Percentiles rank a stretch among this genome's conserved stretches.
Conservation (phyloP, 2,888 invertebrate species). For the Eupithecia centaureata region DNA sequence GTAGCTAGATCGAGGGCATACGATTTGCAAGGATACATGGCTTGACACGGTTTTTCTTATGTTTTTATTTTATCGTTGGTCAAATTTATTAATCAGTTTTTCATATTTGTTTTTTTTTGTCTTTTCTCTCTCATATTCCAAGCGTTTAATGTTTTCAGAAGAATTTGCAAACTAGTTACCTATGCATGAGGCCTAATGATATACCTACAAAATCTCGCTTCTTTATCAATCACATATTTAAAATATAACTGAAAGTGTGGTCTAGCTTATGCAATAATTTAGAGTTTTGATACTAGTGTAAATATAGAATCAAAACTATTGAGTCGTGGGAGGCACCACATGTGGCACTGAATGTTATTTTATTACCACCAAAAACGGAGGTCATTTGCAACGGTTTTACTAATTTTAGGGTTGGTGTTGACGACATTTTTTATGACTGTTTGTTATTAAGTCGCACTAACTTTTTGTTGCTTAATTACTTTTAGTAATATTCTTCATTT, state of each 20-base stretch:
- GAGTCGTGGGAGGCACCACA: conserved; percentile 59
- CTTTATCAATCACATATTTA: background rate
- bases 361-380: conserved; percentile 40
- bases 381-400: conserved; percentile 44
- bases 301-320: conserved; percentile 32
- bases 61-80: background rate
- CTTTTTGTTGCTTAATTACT: conserved; percentile 1
- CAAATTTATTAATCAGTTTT: background rate
- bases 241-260: no score
- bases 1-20: background rate
- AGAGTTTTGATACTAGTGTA: conserved; percentile 24
- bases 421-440: conserved; percentile 28
- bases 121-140: background rate
- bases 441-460: conserved; percentile 6
- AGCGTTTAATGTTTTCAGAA: background rate
- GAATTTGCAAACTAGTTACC: background rate
- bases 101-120: background rate
- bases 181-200: background rate
- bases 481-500: background rate
- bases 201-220: background rate
- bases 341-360: conserved; percentile 47
- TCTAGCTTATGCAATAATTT: conserved; percentile 9
- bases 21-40: conserved; percentile 10
- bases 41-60: background rate
- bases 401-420: conserved; percentile 40